Evolutionary conservation across 2,797 vertebrate genomes (phyloP), one percentile per base, ranked within the genome.

Genomic region (Alcedo quadribrachys): DNA sequence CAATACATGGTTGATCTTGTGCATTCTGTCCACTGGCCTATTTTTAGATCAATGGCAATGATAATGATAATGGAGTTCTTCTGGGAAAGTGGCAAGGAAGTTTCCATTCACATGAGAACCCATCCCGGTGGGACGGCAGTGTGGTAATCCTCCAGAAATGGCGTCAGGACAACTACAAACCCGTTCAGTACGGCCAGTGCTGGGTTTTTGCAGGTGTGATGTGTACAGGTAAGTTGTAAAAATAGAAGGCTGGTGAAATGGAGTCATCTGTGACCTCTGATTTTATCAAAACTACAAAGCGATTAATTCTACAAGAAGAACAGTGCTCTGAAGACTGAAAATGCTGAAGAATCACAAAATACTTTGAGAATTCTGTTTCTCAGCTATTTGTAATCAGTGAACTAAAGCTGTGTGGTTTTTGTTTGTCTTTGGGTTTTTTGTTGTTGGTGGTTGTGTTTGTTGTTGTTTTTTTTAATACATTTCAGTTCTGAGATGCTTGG

Each of bases 141-240:
- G 98, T 98, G 89, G 96, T 98, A 16, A 99, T 99, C 97, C 98
- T 99, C 68, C 96, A 94, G 55, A 97, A 98, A 63, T 99, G 99
- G 99, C 97, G 97, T 1, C 91, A 98, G 71, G 90, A 90, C 27
- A 98, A 98, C 5, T 95, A 96, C 28, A 98, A 98, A 15, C 97
- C 98, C 0, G 99, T 99, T 25, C 98, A 98, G 86, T 99, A 98
- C 0, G 99, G 99, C 28, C 99, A 99, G 97, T 99, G 99, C 96
- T 99, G 99, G 99, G 99, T 99, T 86, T 99, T 98, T 93, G 98
- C 99, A 30, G 98, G 97, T 0, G 98, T 99, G 11, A 98, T 98
- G 74, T 99, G 99, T 76, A 99, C 99, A 85, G 98, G 99, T 99
- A 93, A 97, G 97, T 71, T 50, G 70, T 17, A 25, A 54, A 10